Evolutionary conservation across 2,113 vertebrate species (phyloP).

Genomic region (Poeciliopsis retropinna): DNA sequence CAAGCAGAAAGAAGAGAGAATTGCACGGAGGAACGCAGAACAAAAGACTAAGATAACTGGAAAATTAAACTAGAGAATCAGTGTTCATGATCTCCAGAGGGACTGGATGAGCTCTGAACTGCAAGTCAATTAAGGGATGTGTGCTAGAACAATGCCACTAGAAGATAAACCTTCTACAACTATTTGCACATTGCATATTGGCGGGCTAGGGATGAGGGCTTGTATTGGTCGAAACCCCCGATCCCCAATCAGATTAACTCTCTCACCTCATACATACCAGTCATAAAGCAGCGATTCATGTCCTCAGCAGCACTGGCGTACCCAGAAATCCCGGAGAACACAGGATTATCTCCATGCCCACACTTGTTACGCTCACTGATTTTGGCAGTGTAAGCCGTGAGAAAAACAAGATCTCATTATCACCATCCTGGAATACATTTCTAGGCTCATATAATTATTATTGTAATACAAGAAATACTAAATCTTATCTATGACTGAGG

Average conservation of each 20-base stretch:
- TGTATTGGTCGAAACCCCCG: slow-evolving; percentile 15
- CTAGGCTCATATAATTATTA: background rate
- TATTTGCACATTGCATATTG: slow-evolving; percentile 28
- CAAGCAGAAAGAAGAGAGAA: slow-evolving; percentile 6
- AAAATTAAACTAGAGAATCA: slow-evolving; percentile 51
- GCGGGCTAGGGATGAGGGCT: background rate
- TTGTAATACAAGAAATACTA: background rate
- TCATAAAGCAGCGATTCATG: slow-evolving; percentile 29
- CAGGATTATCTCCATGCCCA: slow-evolving; percentile 35
- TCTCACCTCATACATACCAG: slow-evolving; percentile 19
- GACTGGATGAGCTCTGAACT: slow-evolving; percentile 39
- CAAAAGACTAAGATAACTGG: slow-evolving; percentile 28
- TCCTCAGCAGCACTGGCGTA: background rate
- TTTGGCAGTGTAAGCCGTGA: background rate
- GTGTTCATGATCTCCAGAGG: slow-evolving; percentile 39
- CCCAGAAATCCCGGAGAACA: slow-evolving; percentile 6
- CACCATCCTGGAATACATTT: slow-evolving; percentile 3
- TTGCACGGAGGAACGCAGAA: slow-evolving; percentile 7
- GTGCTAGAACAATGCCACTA: slow-evolving; percentile 29
- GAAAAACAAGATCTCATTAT: slow-evolving; percentile 25
- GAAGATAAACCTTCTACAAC: slow-evolving; percentile 42
- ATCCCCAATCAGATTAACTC: slow-evolving; percentile 29
- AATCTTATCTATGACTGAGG: background rate
- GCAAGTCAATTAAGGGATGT: slow-evolving; percentile 43
- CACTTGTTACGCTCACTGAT: slow-evolving; percentile 15